Conservation (phyloP, 92 coral and sea anemone genomes). For the Virgularia gustaviana region DNA sequence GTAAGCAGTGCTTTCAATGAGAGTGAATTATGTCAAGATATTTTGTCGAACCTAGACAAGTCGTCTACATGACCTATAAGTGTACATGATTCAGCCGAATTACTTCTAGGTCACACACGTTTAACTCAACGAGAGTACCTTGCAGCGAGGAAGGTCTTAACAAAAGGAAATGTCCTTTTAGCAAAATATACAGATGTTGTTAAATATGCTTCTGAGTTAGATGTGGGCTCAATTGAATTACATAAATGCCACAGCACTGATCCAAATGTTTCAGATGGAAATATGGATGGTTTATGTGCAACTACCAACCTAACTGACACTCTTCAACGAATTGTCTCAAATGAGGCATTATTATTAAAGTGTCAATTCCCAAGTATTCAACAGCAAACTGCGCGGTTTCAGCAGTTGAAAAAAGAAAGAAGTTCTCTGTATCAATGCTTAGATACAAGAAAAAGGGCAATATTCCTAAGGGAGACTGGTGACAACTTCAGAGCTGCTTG, state of each 20-base stretch:
- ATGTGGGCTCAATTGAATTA: conserved; percentile 29
- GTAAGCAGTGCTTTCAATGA: conserved; percentile 30
- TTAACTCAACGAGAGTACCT: conserved; percentile 37
- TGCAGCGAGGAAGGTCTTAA: conserved; percentile 36
- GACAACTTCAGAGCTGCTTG: conserved; percentile 47
- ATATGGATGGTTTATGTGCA: conserved; percentile 35
- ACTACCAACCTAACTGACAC: conserved; percentile 32
- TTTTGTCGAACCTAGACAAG: conserved; percentile 14
- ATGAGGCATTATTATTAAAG: conserved; percentile 21
- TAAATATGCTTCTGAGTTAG: conserved; percentile 39
- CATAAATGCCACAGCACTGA: conserved; percentile 26
- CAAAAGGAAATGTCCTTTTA: conserved; percentile 32
- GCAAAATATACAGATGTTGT: conserved; percentile 37
- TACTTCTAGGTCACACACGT: conserved; percentile 40
- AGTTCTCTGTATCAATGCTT: conserved; percentile 14
- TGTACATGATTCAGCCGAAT: conserved; percentile 43
- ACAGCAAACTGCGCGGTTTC: conserved; percentile 30
- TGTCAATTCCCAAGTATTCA: conserved; percentile 29
- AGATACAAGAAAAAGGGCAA: conserved; percentile 28
- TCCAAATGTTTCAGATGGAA: conserved; percentile 28
- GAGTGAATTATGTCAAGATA: conserved; percentile 26
- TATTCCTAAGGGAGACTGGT: conserved; percentile 42
- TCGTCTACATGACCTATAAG: conserved; percentile 15
- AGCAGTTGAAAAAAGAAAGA: conserved; percentile 41
- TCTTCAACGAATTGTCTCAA: conserved; percentile 31